A percentile compares a stretch with the other conserved stretches of the same genome.
phyloP scores from a whole-genome alignment of 2,888 invertebrate genomes.

The Himalopsyche anomala region DNA sequence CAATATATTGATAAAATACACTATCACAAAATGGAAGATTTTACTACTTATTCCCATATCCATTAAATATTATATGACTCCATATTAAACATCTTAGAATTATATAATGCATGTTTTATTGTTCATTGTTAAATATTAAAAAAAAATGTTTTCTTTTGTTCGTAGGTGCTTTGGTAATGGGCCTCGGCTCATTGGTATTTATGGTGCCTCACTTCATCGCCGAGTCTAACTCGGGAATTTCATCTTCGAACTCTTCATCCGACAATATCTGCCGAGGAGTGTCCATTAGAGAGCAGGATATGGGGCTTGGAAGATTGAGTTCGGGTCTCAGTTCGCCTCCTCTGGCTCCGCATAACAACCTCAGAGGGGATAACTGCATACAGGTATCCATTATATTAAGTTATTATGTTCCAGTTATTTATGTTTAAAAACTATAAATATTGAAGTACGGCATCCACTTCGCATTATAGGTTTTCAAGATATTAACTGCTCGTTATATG shows the following conservation, averaged over 20 bases:
- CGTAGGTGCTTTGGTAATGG: slow-evolving; percentile 92
- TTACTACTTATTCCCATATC: too few relatives aligned
- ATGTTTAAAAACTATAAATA: too few relatives aligned
- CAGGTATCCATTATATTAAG: slow-evolving; percentile 72
- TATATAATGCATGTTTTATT: too few relatives aligned
- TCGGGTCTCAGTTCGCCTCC: slow-evolving; percentile 83
- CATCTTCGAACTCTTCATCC: slow-evolving; percentile 81
- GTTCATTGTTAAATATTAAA: too few relatives aligned
- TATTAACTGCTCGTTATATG: too few relatives aligned
- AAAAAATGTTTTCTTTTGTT: slow-evolving; percentile 22
- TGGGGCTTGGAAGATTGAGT: slow-evolving; percentile 83
- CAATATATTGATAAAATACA: neutral
- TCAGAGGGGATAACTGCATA: slow-evolving; percentile 87
- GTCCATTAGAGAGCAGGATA: slow-evolving; percentile 84
- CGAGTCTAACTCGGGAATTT: slow-evolving; percentile 84
- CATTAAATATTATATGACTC: too few relatives aligned
- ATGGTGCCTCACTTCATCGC: slow-evolving; percentile 95
- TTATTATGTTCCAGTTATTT: too few relatives aligned
- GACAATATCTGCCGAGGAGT: slow-evolving; percentile 89
- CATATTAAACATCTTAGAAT: too few relatives aligned
- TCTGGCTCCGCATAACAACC: slow-evolving; percentile 84
- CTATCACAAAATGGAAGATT: too few relatives aligned
- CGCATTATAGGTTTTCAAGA: too few relatives aligned
- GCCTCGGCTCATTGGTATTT: slow-evolving; percentile 93
- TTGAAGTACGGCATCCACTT: too few relatives aligned